Percentiles rank a stretch among this genome's conserved stretches.
phyloP scores from a whole-genome alignment of 1,140 invertebrate genomes.

The Drosophila miranda region DNA sequence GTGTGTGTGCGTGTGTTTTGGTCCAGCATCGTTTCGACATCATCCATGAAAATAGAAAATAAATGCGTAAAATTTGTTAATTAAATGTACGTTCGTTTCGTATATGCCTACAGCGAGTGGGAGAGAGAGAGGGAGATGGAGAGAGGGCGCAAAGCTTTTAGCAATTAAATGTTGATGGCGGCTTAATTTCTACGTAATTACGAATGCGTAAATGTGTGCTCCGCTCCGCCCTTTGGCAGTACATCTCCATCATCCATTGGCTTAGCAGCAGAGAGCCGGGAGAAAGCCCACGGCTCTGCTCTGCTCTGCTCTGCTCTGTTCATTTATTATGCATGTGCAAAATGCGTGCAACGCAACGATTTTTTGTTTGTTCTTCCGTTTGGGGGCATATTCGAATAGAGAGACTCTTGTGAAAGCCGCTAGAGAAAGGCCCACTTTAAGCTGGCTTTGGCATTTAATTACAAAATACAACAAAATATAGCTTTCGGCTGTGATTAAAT shows the following conservation, averaged over 20 bases:
- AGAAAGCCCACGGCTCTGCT: too few species aligned
- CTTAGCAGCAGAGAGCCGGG: slow-evolving; percentile 17
- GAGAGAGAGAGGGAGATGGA: too few species aligned
- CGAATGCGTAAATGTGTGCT: slow-evolving; percentile 70
- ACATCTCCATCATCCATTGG: slow-evolving; percentile 51
- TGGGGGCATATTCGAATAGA: slow-evolving; percentile 22
- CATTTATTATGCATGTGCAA: slow-evolving; percentile 75
- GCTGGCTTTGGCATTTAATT: neutral
- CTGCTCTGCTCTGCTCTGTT: slow-evolving; percentile 8
- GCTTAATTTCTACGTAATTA: slow-evolving; percentile 79
- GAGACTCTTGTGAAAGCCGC: slow-evolving; percentile 9
- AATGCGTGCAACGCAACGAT: slow-evolving; percentile 48
- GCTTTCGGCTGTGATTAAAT: too few species aligned
- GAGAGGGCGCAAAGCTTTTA: slow-evolving; percentile 41
- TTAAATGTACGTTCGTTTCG: slow-evolving; percentile 61
- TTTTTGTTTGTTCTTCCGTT: slow-evolving; percentile 21
- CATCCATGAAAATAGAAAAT: slow-evolving; percentile 75
- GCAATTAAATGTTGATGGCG: slow-evolving; percentile 78
- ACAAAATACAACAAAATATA: too few species aligned
- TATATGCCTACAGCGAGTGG: too few species aligned
- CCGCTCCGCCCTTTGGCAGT: slow-evolving; percentile 22
- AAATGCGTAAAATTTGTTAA: slow-evolving; percentile 81
- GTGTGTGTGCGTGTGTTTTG: slow-evolving; percentile 1
- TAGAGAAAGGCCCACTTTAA: slow-evolving; percentile 2
- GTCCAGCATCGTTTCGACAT: slow-evolving; percentile 31